A percentile compares a stretch with the other conserved stretches of the same genome.
Conservation (phyloP, 2,113 vertebrate species). For the Phycodurus eques region DNA sequence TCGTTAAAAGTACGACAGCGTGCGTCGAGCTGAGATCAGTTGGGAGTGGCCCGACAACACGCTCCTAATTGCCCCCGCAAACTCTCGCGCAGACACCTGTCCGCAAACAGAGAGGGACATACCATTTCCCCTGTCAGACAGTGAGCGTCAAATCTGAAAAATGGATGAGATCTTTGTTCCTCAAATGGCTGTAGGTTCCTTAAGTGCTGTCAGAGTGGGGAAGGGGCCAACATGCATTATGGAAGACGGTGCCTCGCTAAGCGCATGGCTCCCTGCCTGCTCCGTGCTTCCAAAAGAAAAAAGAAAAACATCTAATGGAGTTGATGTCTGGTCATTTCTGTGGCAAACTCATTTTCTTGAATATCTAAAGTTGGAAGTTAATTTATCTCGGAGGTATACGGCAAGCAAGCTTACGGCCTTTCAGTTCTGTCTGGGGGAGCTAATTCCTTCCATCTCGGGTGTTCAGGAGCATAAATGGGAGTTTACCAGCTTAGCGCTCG, state of each 20-base stretch:
- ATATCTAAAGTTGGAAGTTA: constrained; percentile 72
- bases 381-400: constrained; percentile 75
- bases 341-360: constrained; percentile 57
- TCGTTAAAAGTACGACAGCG: constrained; percentile 65
- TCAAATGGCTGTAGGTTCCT: constrained; percentile 73
- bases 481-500: constrained; percentile 72
- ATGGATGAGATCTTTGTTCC: constrained; percentile 80
- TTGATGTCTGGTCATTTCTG: constrained; percentile 62
- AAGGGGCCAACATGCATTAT: constrained; percentile 74
- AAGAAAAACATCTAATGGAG: constrained; percentile 57
- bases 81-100: constrained; percentile 16
- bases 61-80: constrained; percentile 63
- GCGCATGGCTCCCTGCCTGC: constrained; percentile 48
- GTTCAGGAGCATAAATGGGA: constrained; percentile 66
- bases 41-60: constrained; percentile 70
- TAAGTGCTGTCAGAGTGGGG: constrained; percentile 71
- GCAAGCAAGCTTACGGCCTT: constrained; percentile 56
- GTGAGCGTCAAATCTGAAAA: constrained; percentile 72
- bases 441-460: constrained; percentile 70
- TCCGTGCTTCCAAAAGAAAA: constrained; percentile 40
- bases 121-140: constrained; percentile 45
- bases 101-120: constrained; percentile 19
- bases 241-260: constrained; percentile 60
- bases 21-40: constrained; percentile 63
- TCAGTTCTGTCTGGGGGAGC: constrained; percentile 54